A percentile compares a stretch with the other conserved stretches of the same genome.
These are phyloP conservation scores for Eueremaeus valkanovi DNA, from an alignment of 2,888 invertebrate genomes.

Conservation along the genomic window DNA sequence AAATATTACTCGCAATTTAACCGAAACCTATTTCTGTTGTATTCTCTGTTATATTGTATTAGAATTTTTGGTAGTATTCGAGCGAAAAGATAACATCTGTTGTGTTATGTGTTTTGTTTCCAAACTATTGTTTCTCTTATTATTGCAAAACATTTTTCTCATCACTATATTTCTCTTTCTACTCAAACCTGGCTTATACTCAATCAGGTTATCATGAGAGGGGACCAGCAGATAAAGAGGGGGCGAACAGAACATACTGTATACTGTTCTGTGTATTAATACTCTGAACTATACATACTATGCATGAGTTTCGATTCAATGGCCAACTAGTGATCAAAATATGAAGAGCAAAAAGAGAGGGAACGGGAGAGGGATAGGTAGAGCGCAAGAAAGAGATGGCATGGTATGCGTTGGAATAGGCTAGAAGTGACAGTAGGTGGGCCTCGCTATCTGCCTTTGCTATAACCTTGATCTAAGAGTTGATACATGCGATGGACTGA, in stretches of 20 bases:
- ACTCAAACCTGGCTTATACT: constrained; percentile 33
- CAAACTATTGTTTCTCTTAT: constrained; percentile 25
- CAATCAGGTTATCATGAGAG: constrained; percentile 19
- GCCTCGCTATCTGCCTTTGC: constrained; percentile 5
- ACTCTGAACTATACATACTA: constrained; percentile 10
- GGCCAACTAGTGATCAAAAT: constrained; percentile 14
- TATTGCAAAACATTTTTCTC: constrained; percentile 33
- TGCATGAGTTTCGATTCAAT: constrained; percentile 14
- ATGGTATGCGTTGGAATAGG: neutral
- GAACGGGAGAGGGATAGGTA: neutral
- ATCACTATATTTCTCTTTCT: constrained; percentile 6
- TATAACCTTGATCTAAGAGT: constrained; percentile 11
- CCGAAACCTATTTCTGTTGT: neutral
- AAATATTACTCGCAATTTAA: constrained; percentile 6
- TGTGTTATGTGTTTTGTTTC: constrained; percentile 24
- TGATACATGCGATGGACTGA: constrained; percentile 19
- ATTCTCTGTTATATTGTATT: constrained; percentile 1
- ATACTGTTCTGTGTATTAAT: too few relatives aligned
- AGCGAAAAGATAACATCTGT: constrained; percentile 33
- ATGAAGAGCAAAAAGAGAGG: constrained; percentile 13
- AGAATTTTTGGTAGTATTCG: neutral
- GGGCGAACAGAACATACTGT: neutral
- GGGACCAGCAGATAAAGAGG: neutral
- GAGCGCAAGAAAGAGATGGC: neutral
- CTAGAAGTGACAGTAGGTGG: constrained; percentile 33